phyloP scores from a whole-genome alignment of 1,140 invertebrate species.

The Lethocerus indicus region DNA sequence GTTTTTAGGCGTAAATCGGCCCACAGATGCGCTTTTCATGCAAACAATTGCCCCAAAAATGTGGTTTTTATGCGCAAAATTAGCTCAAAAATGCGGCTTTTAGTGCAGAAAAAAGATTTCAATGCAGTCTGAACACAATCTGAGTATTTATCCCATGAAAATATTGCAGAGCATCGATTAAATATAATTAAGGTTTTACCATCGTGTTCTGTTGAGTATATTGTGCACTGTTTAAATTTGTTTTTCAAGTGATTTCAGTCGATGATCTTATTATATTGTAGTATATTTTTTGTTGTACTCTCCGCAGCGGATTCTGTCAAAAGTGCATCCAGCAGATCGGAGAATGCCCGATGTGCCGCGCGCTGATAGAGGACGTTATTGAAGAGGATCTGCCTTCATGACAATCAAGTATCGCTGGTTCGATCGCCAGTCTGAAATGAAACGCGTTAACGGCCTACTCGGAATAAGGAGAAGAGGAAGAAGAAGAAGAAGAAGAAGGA shows the following conservation, averaged over 20 bases:
- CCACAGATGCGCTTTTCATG: too few species aligned
- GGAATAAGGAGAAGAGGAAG: too few species aligned
- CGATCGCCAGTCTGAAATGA: too few species aligned
- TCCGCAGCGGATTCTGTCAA: slow-evolving; percentile 67
- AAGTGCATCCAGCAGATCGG: slow-evolving; percentile 58
- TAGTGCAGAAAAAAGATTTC: background rate
- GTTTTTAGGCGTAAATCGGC: too few species aligned
- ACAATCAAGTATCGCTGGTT: too few species aligned
- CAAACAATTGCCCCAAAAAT: too few species aligned
- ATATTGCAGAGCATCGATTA: background rate
- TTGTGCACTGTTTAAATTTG: background rate
- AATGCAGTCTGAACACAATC: background rate
- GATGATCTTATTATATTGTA: slow-evolving; percentile 2
- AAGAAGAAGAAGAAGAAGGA: too few species aligned
- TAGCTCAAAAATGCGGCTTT: too few species aligned
- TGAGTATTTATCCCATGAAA: background rate
- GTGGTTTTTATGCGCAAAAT: too few species aligned
- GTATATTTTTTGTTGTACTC: slow-evolving; percentile 18
- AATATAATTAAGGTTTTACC: background rate
- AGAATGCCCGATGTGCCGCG: slow-evolving; percentile 78
- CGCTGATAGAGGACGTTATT: slow-evolving; percentile 38
- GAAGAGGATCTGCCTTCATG: too few species aligned
- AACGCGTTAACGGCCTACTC: too few species aligned
- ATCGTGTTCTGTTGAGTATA: background rate
- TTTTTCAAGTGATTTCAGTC: background rate